phyloP scores from a whole-genome alignment of 2,888 invertebrate species.

The Elysia crispata region DNA sequence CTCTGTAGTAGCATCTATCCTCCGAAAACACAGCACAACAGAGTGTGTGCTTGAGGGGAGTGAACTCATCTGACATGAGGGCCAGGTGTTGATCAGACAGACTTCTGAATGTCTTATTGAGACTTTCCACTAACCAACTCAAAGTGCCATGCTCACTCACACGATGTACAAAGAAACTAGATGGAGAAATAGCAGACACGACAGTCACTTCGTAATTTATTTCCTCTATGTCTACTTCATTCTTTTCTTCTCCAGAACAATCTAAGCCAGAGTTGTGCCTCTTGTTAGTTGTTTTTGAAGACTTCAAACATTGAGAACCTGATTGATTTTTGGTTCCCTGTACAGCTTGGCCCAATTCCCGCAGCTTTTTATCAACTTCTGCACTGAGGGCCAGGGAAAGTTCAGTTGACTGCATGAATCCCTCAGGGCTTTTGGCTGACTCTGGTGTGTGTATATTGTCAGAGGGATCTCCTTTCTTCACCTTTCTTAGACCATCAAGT shows the following conservation, averaged over 20 bases:
- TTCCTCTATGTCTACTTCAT: background rate
- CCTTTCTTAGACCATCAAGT: too few species aligned
- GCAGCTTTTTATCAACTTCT: conserved; percentile 28
- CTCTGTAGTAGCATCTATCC: conserved; percentile 88
- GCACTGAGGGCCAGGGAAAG: background rate
- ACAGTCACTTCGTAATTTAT: conserved; percentile 60
- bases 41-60: conserved; percentile 82
- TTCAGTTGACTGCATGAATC: too few species aligned
- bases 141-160: conserved; percentile 57
- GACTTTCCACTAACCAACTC: conserved; percentile 58
- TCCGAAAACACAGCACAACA: conserved; percentile 89
- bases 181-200: conserved; percentile 66
- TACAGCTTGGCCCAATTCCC: conserved; percentile 2
- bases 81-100: conserved; percentile 55
- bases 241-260: background rate
- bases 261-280: background rate
- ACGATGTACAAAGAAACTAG: conserved; percentile 67
- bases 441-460: too few species aligned
- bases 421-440: too few species aligned
- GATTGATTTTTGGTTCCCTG: background rate
- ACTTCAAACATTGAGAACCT: background rate
- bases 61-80: conserved; percentile 55
- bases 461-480: too few species aligned
- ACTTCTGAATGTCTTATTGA: conserved; percentile 59
- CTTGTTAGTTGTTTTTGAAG: background rate